A percentile compares a stretch with the other conserved stretches of the same genome.
These are phyloP conservation scores for Hypotaenidia okinawae DNA, from an alignment of 2,797 vertebrate genomes.

Conservation along the genomic window DNA sequence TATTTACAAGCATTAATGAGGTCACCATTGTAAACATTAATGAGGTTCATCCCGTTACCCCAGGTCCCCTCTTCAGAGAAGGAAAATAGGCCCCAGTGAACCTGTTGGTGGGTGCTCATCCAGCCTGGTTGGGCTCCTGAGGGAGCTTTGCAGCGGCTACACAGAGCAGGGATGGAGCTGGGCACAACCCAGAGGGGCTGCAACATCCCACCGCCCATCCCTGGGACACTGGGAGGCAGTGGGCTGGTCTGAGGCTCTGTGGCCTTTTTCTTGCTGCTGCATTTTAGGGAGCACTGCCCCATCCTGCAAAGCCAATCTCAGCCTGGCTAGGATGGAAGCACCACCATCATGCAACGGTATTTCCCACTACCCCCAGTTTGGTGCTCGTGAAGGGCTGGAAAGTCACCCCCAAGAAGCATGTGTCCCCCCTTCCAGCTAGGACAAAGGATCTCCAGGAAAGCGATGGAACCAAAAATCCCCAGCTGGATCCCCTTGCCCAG, in stretches of 20 bases:
- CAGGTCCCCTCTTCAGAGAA: rapidly evolving
- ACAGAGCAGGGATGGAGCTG: neutral
- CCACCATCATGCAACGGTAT: rapidly evolving
- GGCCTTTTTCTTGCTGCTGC: neutral
- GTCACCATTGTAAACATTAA: too few relatives aligned
- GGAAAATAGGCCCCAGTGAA: neutral
- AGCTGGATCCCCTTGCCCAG: neutral
- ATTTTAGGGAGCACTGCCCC: neutral
- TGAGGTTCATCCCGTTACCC: neutral
- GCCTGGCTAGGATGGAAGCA: neutral
- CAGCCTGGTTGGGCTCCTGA: neutral
- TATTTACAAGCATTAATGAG: too few relatives aligned
- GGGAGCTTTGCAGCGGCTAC: neutral
- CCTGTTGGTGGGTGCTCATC: neutral
- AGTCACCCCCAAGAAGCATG: rapidly evolving
- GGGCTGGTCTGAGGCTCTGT: rapidly evolving
- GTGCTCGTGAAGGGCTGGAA: neutral
- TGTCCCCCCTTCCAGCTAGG: neutral
- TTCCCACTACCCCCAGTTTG: neutral
- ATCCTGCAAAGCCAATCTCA: neutral
- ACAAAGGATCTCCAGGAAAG: neutral
- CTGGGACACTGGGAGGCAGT: rapidly evolving
- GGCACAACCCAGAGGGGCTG: neutral
- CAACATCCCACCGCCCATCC: neutral
- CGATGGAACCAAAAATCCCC: neutral